A percentile compares a stretch with the other conserved stretches of the same genome.
Conservation (phyloP, 2,797 vertebrate species). For the Lerista edwardsae region DNA sequence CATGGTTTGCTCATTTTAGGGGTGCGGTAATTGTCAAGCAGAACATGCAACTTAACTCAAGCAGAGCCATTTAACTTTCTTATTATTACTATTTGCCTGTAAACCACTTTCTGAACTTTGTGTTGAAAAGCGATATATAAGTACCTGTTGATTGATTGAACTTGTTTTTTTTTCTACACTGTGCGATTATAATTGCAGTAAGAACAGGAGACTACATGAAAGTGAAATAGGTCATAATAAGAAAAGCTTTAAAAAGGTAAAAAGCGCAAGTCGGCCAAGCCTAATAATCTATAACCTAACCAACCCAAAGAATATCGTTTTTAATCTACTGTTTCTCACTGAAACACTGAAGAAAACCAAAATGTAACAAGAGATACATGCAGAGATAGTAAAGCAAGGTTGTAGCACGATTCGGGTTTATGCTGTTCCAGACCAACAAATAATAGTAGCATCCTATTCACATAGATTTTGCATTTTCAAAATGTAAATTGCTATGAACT, state of each 20-base stretch:
- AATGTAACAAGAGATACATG: neutral
- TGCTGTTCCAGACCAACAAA: too few relatives aligned
- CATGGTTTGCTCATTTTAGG: neutral
- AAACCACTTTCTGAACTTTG: too few relatives aligned
- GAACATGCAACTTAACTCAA: too few relatives aligned
- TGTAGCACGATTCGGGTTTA: neutral
- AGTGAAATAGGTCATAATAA: neutral
- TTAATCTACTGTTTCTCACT: too few relatives aligned
- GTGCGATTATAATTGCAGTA: neutral
- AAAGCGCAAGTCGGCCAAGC: neutral
- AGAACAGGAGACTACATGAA: neutral
- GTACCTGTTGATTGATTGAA: too few relatives aligned
- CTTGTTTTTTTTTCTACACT: too few relatives aligned
- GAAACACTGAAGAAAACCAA: neutral
- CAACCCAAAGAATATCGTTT: too few relatives aligned
- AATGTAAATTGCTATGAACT: neutral
- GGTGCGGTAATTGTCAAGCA: neutral
- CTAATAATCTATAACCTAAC: neutral
- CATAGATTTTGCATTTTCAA: neutral
- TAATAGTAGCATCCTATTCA: neutral
- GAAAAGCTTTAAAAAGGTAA: neutral
- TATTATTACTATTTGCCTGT: too few relatives aligned
- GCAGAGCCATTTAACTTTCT: too few relatives aligned
- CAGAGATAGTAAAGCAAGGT: neutral
- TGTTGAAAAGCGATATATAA: too few relatives aligned